Evolutionary conservation across 2,888 invertebrate species (phyloP).

Genomic region (Adela reaumurella): DNA sequence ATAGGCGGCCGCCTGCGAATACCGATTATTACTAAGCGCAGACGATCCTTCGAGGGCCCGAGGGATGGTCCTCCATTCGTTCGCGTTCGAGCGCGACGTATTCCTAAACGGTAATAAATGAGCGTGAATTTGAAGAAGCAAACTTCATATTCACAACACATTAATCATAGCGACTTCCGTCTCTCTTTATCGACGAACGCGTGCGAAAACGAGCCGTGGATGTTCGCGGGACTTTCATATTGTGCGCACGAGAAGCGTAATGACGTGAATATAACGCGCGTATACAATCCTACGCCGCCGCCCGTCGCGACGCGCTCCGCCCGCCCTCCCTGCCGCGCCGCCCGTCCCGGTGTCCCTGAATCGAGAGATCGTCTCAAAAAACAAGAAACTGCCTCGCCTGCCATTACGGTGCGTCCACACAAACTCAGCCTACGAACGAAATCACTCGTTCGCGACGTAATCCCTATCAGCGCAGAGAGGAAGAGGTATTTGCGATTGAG

Average conservation of each 20-base stretch:
- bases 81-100: no score
- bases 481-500: no score
- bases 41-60: no score
- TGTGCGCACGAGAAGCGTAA: neutral
- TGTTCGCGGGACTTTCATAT: neutral
- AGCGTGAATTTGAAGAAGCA: neutral
- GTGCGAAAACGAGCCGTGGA: neutral
- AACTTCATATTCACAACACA: neutral
- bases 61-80: no score
- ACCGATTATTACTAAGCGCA: no score
- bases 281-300: neutral
- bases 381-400: neutral
- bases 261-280: neutral
- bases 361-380: neutral
- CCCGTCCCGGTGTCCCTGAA: neutral
- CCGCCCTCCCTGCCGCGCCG: neutral
- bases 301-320: no score
- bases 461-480: no score
- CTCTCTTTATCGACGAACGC: neutral
- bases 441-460: no score
- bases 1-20: no score
- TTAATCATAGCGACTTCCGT: neutral
- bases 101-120: neutral
- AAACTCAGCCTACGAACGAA: no score
- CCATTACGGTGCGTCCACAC: neutral